Evolutionary conservation across 2,113 vertebrate genomes (phyloP).

Genomic region (Ciconia stormi): DNA sequence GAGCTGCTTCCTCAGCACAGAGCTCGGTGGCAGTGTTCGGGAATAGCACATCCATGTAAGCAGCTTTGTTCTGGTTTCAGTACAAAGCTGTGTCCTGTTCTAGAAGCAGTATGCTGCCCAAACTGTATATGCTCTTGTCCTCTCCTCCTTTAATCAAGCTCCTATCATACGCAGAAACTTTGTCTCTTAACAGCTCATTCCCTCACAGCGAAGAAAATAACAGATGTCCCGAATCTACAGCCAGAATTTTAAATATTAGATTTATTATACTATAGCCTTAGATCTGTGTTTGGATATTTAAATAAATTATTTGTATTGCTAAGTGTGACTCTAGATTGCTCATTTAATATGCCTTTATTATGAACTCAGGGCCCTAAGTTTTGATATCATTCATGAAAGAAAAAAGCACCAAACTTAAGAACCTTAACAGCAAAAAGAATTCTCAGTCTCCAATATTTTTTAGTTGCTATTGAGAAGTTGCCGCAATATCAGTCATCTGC

Average conservation of each 20-base stretch:
- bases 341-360: not conserved
- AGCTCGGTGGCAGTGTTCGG: not conserved
- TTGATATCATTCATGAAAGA: not conserved
- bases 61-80: not conserved
- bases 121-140: not conserved
- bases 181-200: constrained; percentile 4
- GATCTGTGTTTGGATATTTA: constrained; percentile 2
- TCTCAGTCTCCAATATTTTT: not conserved
- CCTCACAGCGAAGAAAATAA: constrained; percentile 41
- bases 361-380: not conserved
- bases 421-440: not conserved
- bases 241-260: constrained; percentile 11
- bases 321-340: constrained; percentile 1
- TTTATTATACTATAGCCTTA: not conserved
- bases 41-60: not conserved
- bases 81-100: not conserved
- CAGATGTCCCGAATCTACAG: constrained; percentile 20
- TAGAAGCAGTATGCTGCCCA: not conserved
- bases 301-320: not conserved
- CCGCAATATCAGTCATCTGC: not conserved
- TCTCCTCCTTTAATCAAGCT: not conserved
- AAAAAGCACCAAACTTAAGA: not conserved
- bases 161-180: not conserved
- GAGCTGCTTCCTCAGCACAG: not conserved
- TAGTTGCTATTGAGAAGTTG: not conserved